A percentile compares a stretch with the other conserved stretches of the same genome.
Conservation (phyloP, 2,888 invertebrate genomes). For the Perithous albicinctus region DNA sequence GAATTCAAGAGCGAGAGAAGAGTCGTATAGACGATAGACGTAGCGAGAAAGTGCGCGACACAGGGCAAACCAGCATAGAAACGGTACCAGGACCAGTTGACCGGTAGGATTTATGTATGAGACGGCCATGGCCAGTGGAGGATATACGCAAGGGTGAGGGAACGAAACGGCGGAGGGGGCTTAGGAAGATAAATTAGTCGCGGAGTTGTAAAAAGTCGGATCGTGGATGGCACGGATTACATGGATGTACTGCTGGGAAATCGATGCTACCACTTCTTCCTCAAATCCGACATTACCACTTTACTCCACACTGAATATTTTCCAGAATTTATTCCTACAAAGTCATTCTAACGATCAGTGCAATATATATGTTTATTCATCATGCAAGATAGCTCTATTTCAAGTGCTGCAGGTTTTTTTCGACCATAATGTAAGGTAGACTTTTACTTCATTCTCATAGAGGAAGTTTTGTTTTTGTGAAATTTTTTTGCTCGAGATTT, state of each 20-base stretch:
- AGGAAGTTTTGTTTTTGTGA: too few relatives aligned
- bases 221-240: slow-evolving; percentile 78
- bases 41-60: slow-evolving; percentile 51
- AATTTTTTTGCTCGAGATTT: too few relatives aligned
- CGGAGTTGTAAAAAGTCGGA: slow-evolving; percentile 77
- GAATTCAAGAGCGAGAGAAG: slow-evolving; percentile 47
- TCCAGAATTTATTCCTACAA: not conserved
- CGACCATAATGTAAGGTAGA: too few relatives aligned
- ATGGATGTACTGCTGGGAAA: slow-evolving; percentile 75
- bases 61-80: slow-evolving; percentile 40
- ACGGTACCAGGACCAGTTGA: slow-evolving; percentile 72
- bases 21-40: slow-evolving; percentile 42
- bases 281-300: slow-evolving; percentile 53
- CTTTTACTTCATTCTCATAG: too few relatives aligned
- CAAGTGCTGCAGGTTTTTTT: too few relatives aligned
- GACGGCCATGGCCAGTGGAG: slow-evolving; percentile 29
- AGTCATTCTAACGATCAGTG: not conserved
- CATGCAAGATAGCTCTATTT: too few relatives aligned
- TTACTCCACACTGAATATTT: not conserved
- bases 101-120: slow-evolving; percentile 79
- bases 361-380: not conserved
- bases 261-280: slow-evolving; percentile 74
- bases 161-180: slow-evolving; percentile 51
- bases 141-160: slow-evolving; percentile 16
- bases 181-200: slow-evolving; percentile 80